Evolutionary conservation across 1,140 invertebrate genomes (phyloP).

Genomic region (Diploscapter pachys): DNA sequence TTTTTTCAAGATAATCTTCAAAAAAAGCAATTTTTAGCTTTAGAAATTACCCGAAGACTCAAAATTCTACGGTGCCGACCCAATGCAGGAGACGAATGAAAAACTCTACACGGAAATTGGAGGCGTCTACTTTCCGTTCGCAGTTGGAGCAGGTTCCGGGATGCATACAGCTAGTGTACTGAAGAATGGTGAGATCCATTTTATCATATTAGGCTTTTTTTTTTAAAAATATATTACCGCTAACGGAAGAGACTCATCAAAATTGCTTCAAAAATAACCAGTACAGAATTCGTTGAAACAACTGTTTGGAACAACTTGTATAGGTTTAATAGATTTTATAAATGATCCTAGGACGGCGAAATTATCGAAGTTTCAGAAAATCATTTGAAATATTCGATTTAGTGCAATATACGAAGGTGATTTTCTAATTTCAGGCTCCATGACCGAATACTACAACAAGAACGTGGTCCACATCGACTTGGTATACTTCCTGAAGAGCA

Average conservation of each 20-base stretch:
- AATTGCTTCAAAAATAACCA: too few species aligned
- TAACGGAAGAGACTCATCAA: too few species aligned
- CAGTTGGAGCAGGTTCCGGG: constrained; percentile 7
- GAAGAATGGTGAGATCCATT: not conserved
- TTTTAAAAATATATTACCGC: too few species aligned
- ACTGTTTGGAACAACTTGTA: too few species aligned
- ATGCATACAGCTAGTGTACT: constrained; percentile 14
- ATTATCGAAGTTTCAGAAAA: too few species aligned
- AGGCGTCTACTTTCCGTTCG: constrained; percentile 23
- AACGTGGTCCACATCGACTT: not conserved
- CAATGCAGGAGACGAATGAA: constrained; percentile 22
- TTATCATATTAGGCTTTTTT: too few species aligned
- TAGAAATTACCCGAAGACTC: not conserved
- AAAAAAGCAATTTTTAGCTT: not conserved
- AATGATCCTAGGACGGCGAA: too few species aligned
- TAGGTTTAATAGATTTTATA: too few species aligned
- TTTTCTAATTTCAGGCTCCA: not conserved
- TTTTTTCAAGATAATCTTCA: not conserved
- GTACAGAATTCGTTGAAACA: too few species aligned
- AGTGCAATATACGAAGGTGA: not conserved
- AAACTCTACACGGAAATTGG: constrained; percentile 13
- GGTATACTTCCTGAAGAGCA: not conserved
- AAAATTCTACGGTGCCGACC: constrained; percentile 22
- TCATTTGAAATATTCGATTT: too few species aligned
- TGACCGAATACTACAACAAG: not conserved